These are phyloP conservation scores for Acrobasis repandana DNA, from an alignment of 2,888 invertebrate species.

Conservation along the genomic window DNA sequence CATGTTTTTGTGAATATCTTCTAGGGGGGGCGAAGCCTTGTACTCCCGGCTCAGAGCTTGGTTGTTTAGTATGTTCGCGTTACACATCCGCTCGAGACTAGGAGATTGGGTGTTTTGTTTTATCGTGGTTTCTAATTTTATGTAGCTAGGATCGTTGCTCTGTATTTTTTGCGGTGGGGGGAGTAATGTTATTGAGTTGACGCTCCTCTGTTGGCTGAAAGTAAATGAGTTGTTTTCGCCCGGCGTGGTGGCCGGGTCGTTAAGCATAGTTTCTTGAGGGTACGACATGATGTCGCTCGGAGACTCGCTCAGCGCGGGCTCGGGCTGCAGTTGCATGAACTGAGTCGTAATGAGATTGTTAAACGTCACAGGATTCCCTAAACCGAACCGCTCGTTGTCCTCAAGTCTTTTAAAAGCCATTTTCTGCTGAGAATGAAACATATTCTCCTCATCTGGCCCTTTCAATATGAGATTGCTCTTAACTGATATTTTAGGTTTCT, in stretches of 20 bases:
- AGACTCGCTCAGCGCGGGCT: constrained; percentile 64
- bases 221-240: constrained; percentile 64
- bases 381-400: constrained; percentile 69
- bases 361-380: constrained; percentile 70
- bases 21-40: constrained; percentile 73
- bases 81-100: constrained; percentile 72
- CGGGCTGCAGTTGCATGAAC: constrained; percentile 73
- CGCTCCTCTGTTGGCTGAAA: constrained; percentile 70
- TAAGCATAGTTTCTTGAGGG: constrained; percentile 61
- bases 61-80: constrained; percentile 62
- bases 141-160: constrained; percentile 70
- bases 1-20: constrained; percentile 75
- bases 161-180: constrained; percentile 69
- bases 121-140: constrained; percentile 73
- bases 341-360: constrained; percentile 75
- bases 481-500: constrained; percentile 79
- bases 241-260: constrained; percentile 58
- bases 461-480: constrained; percentile 78
- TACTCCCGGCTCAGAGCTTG: constrained; percentile 63
- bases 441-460: constrained; percentile 76
- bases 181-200: constrained; percentile 63
- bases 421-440: constrained; percentile 78
- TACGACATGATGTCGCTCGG: constrained; percentile 64
- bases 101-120: constrained; percentile 78
- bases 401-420: constrained; percentile 74